These are phyloP conservation scores for Asteroscopus sphinx DNA, from an alignment of 2,888 invertebrate genomes.

Conservation along the genomic window DNA sequence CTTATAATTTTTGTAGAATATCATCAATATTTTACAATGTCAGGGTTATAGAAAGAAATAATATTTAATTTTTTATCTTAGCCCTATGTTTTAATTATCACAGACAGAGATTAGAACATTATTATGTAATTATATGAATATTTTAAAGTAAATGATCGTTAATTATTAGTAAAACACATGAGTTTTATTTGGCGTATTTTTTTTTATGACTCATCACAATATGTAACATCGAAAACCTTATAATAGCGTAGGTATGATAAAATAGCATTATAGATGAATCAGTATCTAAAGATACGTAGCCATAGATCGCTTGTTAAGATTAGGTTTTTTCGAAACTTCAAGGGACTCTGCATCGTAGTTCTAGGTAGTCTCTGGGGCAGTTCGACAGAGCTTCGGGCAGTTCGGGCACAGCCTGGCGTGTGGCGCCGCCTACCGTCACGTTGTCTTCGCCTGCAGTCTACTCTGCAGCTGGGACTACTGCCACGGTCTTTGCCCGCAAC, in stretches of 20 bases:
- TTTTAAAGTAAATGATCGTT: conserved; percentile 90
- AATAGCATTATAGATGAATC: no score
- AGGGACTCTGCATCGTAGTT: no score
- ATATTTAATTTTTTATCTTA: conserved; percentile 85
- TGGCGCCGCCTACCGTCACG: no score
- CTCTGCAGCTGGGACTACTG: not conserved
- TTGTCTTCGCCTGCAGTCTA: not conserved
- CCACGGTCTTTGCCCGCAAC: not conserved
- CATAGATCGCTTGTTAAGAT: no score
- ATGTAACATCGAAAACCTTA: no score
- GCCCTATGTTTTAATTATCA: conserved; percentile 81
- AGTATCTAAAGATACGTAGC: no score
- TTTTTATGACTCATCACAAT: not conserved
- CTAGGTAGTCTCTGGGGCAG: no score
- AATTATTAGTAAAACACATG: conserved; percentile 83
- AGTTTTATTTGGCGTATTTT: conserved; percentile 72
- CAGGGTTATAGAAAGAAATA: conserved; percentile 78
- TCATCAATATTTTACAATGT: conserved; percentile 82
- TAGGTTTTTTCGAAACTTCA: no score
- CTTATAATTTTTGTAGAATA: conserved; percentile 92
- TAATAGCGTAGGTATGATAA: not conserved
- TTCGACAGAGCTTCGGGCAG: no score
- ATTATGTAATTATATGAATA: conserved; percentile 87
- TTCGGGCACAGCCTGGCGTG: no score
- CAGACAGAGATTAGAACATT: conserved; percentile 81